Percentiles rank a stretch among this genome's conserved stretches.
These are phyloP conservation scores for Heliconius cydno DNA, from an alignment of 2,888 invertebrate genomes.

Conservation along the genomic window DNA sequence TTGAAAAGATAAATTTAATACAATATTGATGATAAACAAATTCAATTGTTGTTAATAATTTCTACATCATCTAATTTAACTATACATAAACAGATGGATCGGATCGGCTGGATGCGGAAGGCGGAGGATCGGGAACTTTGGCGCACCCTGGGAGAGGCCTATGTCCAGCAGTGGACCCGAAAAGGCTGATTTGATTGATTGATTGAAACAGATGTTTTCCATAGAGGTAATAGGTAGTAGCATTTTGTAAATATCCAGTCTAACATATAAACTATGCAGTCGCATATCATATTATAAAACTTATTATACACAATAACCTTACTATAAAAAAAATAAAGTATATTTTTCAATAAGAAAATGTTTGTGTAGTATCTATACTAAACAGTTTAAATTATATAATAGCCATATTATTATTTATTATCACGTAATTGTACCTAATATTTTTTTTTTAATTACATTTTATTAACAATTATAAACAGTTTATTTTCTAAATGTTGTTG, in stretches of 20 bases:
- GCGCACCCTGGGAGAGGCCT: too few relatives aligned
- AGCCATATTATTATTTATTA: not conserved
- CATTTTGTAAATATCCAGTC: not conserved
- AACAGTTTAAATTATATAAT: not conserved
- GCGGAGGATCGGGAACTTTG: too few relatives aligned
- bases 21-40: not conserved
- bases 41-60: not conserved
- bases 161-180: too few relatives aligned
- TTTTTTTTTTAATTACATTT: not conserved
- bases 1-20: not conserved
- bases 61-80: not conserved
- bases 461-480: not conserved
- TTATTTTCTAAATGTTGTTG: not conserved
- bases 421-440: not conserved
- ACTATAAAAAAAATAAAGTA: not conserved
- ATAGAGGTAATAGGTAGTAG: not conserved
- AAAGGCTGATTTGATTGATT: too few relatives aligned
- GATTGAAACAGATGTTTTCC: not conserved
- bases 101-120: too few relatives aligned
- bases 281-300: too few relatives aligned
- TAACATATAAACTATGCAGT: not conserved
- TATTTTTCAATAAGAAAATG: not conserved
- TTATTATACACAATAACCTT: too few relatives aligned
- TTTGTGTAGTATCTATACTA: not conserved
- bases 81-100: not conserved